Base-by-base conservation (phyloP, 2,113 vertebrate genomes). In the Tympanuchus pallidicinctus region DNA sequence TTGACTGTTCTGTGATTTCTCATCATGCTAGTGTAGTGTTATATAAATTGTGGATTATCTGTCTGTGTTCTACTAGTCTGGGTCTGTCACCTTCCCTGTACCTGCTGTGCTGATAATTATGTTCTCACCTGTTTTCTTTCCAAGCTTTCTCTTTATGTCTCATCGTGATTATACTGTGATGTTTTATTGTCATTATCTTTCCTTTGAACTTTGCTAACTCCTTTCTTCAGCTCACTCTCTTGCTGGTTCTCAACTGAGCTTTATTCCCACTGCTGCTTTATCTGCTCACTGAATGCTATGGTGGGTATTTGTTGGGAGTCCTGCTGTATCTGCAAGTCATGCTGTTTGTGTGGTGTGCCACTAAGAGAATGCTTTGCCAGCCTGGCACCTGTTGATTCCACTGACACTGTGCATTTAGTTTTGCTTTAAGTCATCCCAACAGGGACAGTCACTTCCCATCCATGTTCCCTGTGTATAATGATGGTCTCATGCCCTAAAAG, bases 291-390 rank as follows among this genome's bases (percentile, higher is more conserved):
- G 34, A 56, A 66, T 19, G 0, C 22, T 61, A 10, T 48, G 27
- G 30, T 59, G n/a, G 45, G 4, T 48, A 36, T 8, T 42, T 40
- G 28, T 6, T 3, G 3, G 47, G 50, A 74, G 13, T 22, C 17
- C 32, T 12, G 2, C 0, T 59, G 30, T 54, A 2, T 73, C 32
- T 93, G 54, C 59, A 38, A 40, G 9, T 86, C 8, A 8, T 9
- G 7, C 4, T 40, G 34, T 43, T 59, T 1, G 2, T 60, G 70
- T 28, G 54, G 22, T 45, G 50, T 36, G 50, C 14, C 50, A 11
- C 52, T 24, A 25, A 56, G 0, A 3, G 50, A 59, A 6, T 22
- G 2, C 1, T 0, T 34, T 79, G 32, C 57, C 19, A 8, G 6
- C 43, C 48, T 34, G 32, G 25, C 45, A 11, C 34, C 24, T 1